A percentile compares a stretch with the other conserved stretches of the same genome.
Conservation (phyloP, 2,113 vertebrate species). For the Sigmodon hispidus region DNA sequence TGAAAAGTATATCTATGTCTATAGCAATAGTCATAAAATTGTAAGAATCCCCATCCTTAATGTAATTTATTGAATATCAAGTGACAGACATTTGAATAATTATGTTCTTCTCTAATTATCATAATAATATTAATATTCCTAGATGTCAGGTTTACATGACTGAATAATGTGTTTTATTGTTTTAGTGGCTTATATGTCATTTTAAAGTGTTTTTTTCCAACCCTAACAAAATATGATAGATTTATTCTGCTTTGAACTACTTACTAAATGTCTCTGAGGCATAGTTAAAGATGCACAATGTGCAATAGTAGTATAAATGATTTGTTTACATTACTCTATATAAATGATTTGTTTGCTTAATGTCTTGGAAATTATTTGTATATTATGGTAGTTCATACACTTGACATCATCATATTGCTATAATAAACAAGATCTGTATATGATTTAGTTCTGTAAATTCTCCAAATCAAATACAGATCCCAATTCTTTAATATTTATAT, state of each 20-base stretch:
- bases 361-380: conserved; percentile 83
- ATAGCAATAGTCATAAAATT: not conserved
- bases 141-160: conserved; percentile 41
- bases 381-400: conserved; percentile 72
- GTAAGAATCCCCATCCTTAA: not conserved
- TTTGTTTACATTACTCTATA: conserved; percentile 78
- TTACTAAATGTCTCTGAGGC: conserved; percentile 71
- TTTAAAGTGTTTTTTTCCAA: conserved; percentile 57
- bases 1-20: not conserved
- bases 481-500: conserved; percentile 52
- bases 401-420: conserved; percentile 73
- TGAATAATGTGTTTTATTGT: conserved; percentile 56
- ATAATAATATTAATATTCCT: conserved; percentile 63
- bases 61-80: conserved; percentile 17
- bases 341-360: conserved; percentile 85
- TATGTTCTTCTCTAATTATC: conserved; percentile 52
- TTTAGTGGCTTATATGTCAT: conserved; percentile 63
- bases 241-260: conserved; percentile 67
- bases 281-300: conserved; percentile 73
- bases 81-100: conserved; percentile 50
- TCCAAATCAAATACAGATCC: conserved; percentile 69
- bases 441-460: conserved; percentile 65
- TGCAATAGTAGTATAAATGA: conserved; percentile 81
- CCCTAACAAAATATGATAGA: conserved; percentile 72
- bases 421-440: conserved; percentile 79